Conservation (phyloP, 2,888 invertebrate genomes). For the Lacanobia wlatinum region DNA sequence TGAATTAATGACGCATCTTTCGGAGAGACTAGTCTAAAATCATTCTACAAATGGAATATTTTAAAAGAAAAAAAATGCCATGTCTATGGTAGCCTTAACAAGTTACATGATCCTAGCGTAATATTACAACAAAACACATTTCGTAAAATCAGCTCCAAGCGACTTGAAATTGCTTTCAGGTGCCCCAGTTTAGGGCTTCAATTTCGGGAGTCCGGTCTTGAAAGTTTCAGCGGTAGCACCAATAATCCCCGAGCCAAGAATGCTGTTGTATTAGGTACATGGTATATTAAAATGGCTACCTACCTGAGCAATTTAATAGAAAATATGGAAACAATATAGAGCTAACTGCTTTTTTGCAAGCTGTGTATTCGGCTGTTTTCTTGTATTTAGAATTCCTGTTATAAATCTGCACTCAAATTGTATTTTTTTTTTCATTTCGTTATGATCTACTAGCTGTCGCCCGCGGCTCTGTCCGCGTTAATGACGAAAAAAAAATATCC, state of each 20-base stretch:
- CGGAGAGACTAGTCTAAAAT: too few species aligned
- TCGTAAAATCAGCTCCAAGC: constrained; percentile 41
- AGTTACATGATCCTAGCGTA: constrained; percentile 6
- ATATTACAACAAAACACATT: constrained; percentile 40
- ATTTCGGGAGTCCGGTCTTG: constrained; percentile 53
- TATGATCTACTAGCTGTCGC: too few species aligned
- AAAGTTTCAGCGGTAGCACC: constrained; percentile 35
- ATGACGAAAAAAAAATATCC: too few species aligned
- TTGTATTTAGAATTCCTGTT: neutral
- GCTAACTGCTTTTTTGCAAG: neutral
- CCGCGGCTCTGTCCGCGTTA: too few species aligned
- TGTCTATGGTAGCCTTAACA: neutral
- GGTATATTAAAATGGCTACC: constrained; percentile 13
- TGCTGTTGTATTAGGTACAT: constrained; percentile 12
- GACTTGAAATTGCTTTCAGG: constrained; percentile 52
- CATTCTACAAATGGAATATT: neutral
- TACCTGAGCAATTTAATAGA: neutral
- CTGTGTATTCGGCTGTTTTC: neutral
- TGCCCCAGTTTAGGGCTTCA: constrained; percentile 45
- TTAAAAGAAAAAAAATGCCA: neutral
- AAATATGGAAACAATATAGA: neutral
- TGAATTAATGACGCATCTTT: too few species aligned
- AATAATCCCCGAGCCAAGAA: constrained; percentile 41
- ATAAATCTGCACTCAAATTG: too few species aligned
- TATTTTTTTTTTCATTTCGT: too few species aligned